Conservation (phyloP, 2,113 vertebrate species). For the Cricetomys ansorgei region DNA sequence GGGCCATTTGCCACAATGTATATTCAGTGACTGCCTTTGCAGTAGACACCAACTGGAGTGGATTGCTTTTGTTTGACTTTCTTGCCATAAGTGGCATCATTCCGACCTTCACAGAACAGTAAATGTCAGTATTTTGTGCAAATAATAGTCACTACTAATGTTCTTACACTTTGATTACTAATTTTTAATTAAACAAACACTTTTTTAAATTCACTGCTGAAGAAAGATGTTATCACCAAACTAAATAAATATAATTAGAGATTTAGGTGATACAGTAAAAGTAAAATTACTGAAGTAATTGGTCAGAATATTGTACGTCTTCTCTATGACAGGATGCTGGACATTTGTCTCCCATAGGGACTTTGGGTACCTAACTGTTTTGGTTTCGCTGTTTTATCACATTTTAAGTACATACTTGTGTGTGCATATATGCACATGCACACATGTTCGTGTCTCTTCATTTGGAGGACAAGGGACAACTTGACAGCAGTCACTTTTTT, state of each 20-base stretch:
- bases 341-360: neutral
- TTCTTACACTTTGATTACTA: conserved; percentile 43
- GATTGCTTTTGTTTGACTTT: conserved; percentile 65
- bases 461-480: neutral
- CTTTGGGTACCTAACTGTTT: neutral
- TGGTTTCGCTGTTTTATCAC: neutral
- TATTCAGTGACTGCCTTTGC: conserved; percentile 54
- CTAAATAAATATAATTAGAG: neutral
- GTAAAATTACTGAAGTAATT: conserved; percentile 12
- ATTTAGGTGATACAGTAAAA: neutral
- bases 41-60: conserved; percentile 49
- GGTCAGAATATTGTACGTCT: neutral
- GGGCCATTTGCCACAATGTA: neutral
- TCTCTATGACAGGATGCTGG: neutral
- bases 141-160: neutral
- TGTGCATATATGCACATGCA: neutral
- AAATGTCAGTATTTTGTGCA: conserved; percentile 40
- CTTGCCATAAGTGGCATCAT: conserved; percentile 41
- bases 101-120: conserved; percentile 23
- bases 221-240: conserved; percentile 48
- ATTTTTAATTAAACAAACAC: conserved; percentile 42
- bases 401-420: neutral
- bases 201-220: conserved; percentile 50
- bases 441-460: neutral
- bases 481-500: neutral